Evolutionary conservation across 2,888 invertebrate genomes (phyloP).

Genomic region (Ectropis crepuscularia): DNA sequence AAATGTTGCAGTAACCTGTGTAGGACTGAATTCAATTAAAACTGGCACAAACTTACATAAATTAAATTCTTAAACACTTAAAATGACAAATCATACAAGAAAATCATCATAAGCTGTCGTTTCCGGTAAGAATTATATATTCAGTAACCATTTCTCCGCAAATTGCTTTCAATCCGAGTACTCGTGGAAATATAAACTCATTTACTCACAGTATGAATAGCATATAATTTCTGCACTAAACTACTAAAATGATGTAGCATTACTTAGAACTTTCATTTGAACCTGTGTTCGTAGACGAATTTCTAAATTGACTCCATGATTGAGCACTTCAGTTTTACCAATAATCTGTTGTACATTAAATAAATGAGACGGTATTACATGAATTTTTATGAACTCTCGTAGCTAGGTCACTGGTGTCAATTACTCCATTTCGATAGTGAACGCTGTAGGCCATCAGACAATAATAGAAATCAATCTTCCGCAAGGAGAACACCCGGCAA

Average conservation of each 20-base stretch:
- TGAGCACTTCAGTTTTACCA: not conserved
- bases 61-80: not conserved
- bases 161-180: slow-evolving; percentile 9
- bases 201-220: slow-evolving; percentile 21
- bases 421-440: slow-evolving; percentile 69
- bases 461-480: slow-evolving; percentile 76
- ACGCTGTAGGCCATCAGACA: slow-evolving; percentile 60
- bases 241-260: slow-evolving; percentile 14
- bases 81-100: not conserved
- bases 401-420: slow-evolving; percentile 56
- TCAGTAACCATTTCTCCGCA: slow-evolving; percentile 9
- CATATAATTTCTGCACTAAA: slow-evolving; percentile 8
- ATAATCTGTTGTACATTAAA: slow-evolving; percentile 2
- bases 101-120: slow-evolving; percentile 7
- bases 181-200: slow-evolving; percentile 6
- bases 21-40: too few species aligned
- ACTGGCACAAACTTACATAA: too few species aligned
- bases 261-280: slow-evolving; percentile 18
- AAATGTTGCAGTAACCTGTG: too few species aligned
- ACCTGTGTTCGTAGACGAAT: slow-evolving; percentile 20
- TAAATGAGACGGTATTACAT: slow-evolving; percentile 5
- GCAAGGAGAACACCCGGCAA: slow-evolving; percentile 70
- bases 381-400: slow-evolving; percentile 19
- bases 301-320: not conserved
- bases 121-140: slow-evolving; percentile 6